Base-by-base conservation (phyloP, 2,888 invertebrate genomes). In the Automeris io region DNA sequence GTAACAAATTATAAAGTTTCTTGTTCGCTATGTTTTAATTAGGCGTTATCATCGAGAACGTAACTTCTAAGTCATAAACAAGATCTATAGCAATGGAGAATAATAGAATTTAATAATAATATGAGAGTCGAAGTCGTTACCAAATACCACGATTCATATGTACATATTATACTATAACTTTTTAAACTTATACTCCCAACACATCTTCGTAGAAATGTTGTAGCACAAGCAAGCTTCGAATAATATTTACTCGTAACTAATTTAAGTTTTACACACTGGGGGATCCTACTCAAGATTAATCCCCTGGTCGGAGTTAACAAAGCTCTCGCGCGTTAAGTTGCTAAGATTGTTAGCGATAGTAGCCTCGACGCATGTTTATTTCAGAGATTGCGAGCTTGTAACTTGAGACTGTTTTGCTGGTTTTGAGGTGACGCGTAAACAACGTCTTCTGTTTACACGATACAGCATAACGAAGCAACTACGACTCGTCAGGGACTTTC, bases 351-450 rank as follows among this genome's bases (percentile, higher is more conserved):
- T 72, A 71, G 71, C 60, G 59, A 61, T 70, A 69, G 73, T 70
- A 69, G 72, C 66, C 71, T 61, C 66, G 58, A 67, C 71, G 72
- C 68, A 70, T 77, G 77, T 78, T 77, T 79, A 75, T 77, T 78
- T 74, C 70, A 66, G 65, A 76, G 76, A 79, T 77, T 76, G 76
- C 67, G 71, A 73, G 75, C 71, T 70, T 72, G 77, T 75, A 71
- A 73, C 71, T 77, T 67, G 71, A 76, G 66, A 73, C 59, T 76
- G 75, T 75, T 77, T 29, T 74, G 68, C 72, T 59, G 70, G 72
- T 71, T 73, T 70, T 67, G 72, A 75, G 70, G 72, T 63, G 67
- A 67, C 51, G 67, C 55, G 66, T 65, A 77, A 75, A 75, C 71
- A 77, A 56, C 51, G 62, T 61, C 54, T 43, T 54, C 51, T 53